phyloP scores from a whole-genome alignment of 1,140 invertebrate genomes.

The Drosophila azteca region DNA sequence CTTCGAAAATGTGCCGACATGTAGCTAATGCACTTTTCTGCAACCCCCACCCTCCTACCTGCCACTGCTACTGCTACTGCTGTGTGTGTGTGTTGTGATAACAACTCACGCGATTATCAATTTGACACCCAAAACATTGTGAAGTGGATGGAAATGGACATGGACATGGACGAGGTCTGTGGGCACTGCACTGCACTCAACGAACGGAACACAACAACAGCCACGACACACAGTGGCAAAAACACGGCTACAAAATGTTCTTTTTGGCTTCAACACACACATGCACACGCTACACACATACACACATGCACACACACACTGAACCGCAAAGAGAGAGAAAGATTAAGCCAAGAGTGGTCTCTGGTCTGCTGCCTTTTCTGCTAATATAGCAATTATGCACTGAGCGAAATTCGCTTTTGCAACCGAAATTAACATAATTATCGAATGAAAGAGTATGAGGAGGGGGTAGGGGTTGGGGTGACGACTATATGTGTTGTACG shows the following conservation, averaged over 20 bases:
- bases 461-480: too few relatives aligned
- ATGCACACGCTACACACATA: background rate
- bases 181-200: slow-evolving; percentile 12
- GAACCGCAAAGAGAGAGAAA: background rate
- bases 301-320: too few relatives aligned
- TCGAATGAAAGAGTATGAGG: background rate
- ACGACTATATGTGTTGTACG: background rate
- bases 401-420: slow-evolving; percentile 26
- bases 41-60: slow-evolving; percentile 11
- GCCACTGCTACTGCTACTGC: slow-evolving; percentile 42
- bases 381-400: slow-evolving; percentile 66
- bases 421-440: slow-evolving; percentile 15
- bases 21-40: slow-evolving; percentile 52
- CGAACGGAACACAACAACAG: slow-evolving; percentile 16
- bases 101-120: slow-evolving; percentile 81
- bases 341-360: background rate
- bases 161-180: slow-evolving; percentile 7
- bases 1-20: slow-evolving; percentile 69
- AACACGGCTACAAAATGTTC: slow-evolving; percentile 42
- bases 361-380: background rate
- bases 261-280: slow-evolving; percentile 6
- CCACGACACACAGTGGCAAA: slow-evolving; percentile 63
- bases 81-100: slow-evolving; percentile 64
- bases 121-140: slow-evolving; percentile 75
- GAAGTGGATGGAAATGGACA: slow-evolving; percentile 18